These are phyloP conservation scores for Danio kyathit DNA, from an alignment of 2,797 vertebrate species.

Conservation along the genomic window DNA sequence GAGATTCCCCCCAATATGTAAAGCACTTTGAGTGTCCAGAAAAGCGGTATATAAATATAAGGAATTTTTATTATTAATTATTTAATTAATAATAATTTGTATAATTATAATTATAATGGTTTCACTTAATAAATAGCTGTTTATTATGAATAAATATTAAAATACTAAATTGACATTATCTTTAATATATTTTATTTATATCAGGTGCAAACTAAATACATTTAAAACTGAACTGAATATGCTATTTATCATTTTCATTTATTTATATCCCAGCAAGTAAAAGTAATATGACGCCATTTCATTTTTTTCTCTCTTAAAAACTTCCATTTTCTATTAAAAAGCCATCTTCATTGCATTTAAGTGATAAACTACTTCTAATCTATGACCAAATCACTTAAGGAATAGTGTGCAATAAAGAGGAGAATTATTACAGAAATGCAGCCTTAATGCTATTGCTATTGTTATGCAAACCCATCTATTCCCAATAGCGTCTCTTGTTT, in stretches of 20 bases:
- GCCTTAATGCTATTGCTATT: not conserved
- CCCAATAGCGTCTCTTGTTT: constrained; percentile 6
- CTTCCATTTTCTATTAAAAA: not conserved
- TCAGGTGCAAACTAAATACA: not conserved
- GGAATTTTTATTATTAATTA: too few species aligned
- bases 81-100: too few species aligned
- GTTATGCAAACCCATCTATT: constrained; percentile 6
- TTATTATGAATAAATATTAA: too few species aligned
- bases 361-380: not conserved
- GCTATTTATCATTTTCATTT: not conserved
- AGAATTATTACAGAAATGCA: not conserved
- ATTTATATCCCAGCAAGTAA: too few species aligned
- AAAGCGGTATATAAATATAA: too few species aligned
- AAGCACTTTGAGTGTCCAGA: too few species aligned
- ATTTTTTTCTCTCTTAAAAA: not conserved
- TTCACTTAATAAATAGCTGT: too few species aligned
- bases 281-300: not conserved
- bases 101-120: too few species aligned
- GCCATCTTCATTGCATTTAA: not conserved
- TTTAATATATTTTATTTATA: not conserved
- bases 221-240: too few species aligned
- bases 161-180: not conserved
- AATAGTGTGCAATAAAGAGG: not conserved
- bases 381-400: constrained; percentile 5
- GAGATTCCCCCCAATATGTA: too few species aligned